A percentile compares a stretch with the other conserved stretches of the same genome.
Evolutionary conservation across 2,797 vertebrate species (phyloP).

Genomic region (Malurus leucopterus): DNA sequence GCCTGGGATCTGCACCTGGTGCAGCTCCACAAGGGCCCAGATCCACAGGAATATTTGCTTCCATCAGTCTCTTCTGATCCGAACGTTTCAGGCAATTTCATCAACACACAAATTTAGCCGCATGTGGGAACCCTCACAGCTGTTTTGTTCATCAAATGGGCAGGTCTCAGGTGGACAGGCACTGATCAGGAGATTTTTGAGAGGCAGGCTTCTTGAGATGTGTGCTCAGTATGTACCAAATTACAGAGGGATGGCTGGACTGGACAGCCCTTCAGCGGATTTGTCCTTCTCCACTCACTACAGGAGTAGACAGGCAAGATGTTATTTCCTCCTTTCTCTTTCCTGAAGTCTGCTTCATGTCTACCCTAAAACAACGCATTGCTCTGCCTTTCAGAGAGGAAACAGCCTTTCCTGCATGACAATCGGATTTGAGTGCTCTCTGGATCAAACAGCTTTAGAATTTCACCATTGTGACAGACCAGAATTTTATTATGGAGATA

Average conservation of each 20-base stretch:
- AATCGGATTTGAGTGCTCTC: rapidly evolving
- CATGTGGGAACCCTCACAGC: rapidly evolving
- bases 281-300: neutral
- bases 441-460: neutral
- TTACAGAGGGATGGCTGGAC: neutral
- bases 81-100: neutral
- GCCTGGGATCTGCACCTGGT: too few relatives aligned
- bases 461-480: neutral
- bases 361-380: neutral
- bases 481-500: neutral
- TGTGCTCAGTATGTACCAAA: rapidly evolving
- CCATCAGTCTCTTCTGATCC: neutral
- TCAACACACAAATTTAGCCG: neutral
- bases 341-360: neutral
- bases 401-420: rapidly evolving
- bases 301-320: neutral
- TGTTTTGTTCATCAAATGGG: neutral
- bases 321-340: neutral
- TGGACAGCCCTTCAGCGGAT: neutral
- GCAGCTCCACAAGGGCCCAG: neutral
- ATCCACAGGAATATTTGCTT: neutral
- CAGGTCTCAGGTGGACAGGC: neutral
- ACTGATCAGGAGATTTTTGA: neutral
- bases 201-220: neutral
- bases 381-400: neutral